phyloP scores from a whole-genome alignment of 2,888 invertebrate genomes.

The Conchocele bisecta region DNA sequence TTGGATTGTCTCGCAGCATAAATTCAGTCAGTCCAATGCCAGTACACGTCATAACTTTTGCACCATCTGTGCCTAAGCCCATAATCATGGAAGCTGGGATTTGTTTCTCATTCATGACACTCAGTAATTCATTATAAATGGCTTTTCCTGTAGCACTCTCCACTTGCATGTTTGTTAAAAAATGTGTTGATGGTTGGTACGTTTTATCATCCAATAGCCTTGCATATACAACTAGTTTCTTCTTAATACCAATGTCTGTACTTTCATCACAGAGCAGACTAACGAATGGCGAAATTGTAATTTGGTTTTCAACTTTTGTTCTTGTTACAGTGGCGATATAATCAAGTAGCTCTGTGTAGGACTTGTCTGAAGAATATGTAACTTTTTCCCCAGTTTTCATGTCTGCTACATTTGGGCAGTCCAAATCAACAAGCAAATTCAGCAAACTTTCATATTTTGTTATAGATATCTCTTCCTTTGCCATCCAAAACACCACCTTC shows the following conservation, averaged over 20 bases:
- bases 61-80: conserved; percentile 7
- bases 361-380: conserved; percentile 15
- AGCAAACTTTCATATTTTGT: conserved; percentile 21
- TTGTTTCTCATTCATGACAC: not conserved
- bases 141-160: conserved; percentile 26
- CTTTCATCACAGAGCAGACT: conserved; percentile 26
- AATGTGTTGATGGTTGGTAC: conserved; percentile 6
- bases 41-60: conserved; percentile 4
- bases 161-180: conserved; percentile 6
- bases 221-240: conserved; percentile 30
- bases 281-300: conserved; percentile 8
- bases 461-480: conserved; percentile 10
- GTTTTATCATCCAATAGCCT: conserved; percentile 12
- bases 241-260: conserved; percentile 14
- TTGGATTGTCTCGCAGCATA: conserved; percentile 22
- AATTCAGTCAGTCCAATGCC: conserved; percentile 7
- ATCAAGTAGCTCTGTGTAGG: conserved; percentile 5
- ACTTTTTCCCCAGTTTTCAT: conserved; percentile 4
- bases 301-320: not conserved
- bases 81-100: conserved; percentile 2
- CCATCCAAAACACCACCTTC: conserved; percentile 22
- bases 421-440: conserved; percentile 7
- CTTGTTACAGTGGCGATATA: not conserved
- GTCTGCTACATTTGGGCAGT: conserved; percentile 16
- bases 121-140: conserved; percentile 11